Evolutionary conservation across 2,797 vertebrate genomes (phyloP).

Genomic region (Cuniculus paca): DNA sequence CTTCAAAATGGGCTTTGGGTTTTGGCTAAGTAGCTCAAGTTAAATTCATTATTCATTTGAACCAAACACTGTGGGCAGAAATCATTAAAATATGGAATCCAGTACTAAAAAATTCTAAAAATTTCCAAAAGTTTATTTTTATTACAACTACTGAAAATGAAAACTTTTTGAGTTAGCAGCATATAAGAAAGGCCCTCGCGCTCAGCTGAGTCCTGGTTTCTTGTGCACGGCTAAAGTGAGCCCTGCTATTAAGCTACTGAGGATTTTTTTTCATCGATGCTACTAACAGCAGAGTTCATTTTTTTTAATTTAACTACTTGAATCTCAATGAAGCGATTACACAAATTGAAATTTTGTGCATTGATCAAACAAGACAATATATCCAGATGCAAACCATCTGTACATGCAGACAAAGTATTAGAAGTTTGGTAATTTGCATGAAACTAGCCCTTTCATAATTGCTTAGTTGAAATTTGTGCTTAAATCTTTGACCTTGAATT

Average conservation of each 20-base stretch:
- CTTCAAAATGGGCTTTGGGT: background rate
- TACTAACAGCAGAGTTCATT: background rate
- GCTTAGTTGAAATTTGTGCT: background rate
- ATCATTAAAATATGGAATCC: slow-evolving; percentile 29
- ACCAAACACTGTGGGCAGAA: background rate
- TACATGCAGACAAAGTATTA: background rate
- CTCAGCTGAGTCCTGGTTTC: background rate
- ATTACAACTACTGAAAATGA: background rate
- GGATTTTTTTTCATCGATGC: background rate
- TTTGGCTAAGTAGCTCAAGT: background rate
- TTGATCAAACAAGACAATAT: background rate
- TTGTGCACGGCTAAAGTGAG: background rate
- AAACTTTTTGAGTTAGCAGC: background rate
- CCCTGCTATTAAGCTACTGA: background rate
- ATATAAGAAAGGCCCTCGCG: background rate
- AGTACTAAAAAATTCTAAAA: background rate
- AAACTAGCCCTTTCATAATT: background rate
- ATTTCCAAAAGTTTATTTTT: background rate
- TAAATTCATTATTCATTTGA: slow-evolving; percentile 10
- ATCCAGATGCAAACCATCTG: background rate
- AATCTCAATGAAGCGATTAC: slow-evolving; percentile 32
- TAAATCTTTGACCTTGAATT: slow-evolving; percentile 36
- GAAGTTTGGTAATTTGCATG: background rate
- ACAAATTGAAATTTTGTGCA: background rate
- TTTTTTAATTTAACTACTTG: background rate